These are phyloP conservation scores for Euwallacea fornicatus DNA, from an alignment of 1,140 invertebrate genomes.

Conservation along the genomic window DNA sequence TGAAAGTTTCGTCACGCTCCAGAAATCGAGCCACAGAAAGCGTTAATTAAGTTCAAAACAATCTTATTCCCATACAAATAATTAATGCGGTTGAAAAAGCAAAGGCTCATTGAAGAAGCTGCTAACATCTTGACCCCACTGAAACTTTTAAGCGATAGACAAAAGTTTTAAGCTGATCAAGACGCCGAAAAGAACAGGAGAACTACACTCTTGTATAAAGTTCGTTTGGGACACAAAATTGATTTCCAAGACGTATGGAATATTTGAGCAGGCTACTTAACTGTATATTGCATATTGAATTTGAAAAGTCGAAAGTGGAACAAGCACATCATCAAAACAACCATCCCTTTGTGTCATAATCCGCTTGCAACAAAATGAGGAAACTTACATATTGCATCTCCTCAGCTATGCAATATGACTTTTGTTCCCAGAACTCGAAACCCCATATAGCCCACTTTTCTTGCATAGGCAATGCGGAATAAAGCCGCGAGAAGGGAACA, in stretches of 20 bases:
- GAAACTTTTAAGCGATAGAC: neutral
- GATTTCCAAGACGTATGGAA: neutral
- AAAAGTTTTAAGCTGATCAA: neutral
- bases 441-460: neutral
- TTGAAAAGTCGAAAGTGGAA: neutral
- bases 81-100: neutral
- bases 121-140: neutral
- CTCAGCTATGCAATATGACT: neutral
- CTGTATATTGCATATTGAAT: neutral
- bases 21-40: neutral
- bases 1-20: too few relatives aligned
- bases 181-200: too few relatives aligned
- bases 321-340: neutral
- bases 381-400: neutral
- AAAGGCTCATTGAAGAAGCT: neutral
- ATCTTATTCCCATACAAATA: neutral
- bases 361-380: neutral
- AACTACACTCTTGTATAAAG: too few relatives aligned
- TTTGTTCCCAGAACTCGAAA: neutral
- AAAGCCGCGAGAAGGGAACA: neutral
- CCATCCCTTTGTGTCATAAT: neutral
- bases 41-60: neutral
- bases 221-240: too few relatives aligned
- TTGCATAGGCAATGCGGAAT: neutral
- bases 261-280: neutral